Percentiles rank a stretch among this genome's conserved stretches.
Conservation (phyloP, 1,140 invertebrate species). For the Himalopsyche phryganea region DNA sequence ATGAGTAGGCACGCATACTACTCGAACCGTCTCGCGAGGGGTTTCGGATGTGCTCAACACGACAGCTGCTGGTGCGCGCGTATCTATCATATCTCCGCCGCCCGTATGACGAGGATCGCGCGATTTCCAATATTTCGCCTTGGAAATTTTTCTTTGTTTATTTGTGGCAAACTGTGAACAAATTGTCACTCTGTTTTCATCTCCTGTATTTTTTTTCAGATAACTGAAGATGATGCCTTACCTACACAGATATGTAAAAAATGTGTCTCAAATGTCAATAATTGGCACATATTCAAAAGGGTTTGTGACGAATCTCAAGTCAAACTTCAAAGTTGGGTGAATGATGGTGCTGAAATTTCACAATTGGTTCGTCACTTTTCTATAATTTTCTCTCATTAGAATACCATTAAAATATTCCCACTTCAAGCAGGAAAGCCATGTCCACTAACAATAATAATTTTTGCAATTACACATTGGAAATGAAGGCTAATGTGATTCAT, state of each 20-base stretch:
- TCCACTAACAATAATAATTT: conserved; percentile 29
- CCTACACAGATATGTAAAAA: conserved; percentile 56
- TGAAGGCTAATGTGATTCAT: too few relatives aligned
- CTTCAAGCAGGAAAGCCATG: conserved; percentile 31
- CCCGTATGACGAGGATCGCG: too few relatives aligned
- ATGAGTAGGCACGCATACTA: neutral
- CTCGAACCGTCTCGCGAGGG: neutral
- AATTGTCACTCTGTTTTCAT: conserved; percentile 14
- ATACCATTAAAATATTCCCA: neutral
- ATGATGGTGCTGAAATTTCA: conserved; percentile 49
- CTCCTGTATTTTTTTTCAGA: conserved; percentile 44
- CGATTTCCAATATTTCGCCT: too few relatives aligned
- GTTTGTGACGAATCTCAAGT: conserved; percentile 54
- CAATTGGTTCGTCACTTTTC: conserved; percentile 37
- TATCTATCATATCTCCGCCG: too few relatives aligned
- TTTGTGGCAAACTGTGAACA: neutral
- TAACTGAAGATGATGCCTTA: conserved; percentile 53
- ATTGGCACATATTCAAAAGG: conserved; percentile 54
- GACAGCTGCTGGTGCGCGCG: neutral
- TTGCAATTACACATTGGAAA: too few relatives aligned
- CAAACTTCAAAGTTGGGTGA: conserved; percentile 52
- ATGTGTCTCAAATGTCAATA: conserved; percentile 55
- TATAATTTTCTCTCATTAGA: conserved; percentile 5
- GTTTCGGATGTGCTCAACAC: neutral
- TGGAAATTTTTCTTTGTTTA: too few relatives aligned